Percentiles rank a stretch among this genome's conserved stretches.
Evolutionary conservation across 2,888 invertebrate species (phyloP).

Genomic region (Liposcelis brunnea): DNA sequence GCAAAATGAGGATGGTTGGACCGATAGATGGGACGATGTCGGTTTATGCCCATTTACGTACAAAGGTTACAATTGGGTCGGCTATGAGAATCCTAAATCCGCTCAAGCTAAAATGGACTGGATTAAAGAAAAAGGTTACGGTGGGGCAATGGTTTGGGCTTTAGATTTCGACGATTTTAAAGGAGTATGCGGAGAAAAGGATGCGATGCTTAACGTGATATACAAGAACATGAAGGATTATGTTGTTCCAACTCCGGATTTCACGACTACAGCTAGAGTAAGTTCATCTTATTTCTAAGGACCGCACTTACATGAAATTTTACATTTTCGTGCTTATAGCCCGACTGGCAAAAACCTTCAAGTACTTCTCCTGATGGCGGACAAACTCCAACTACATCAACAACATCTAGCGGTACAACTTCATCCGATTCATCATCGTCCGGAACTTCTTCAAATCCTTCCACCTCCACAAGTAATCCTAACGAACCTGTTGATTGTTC

Average conservation of each 20-base stretch:
- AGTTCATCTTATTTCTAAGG: background rate
- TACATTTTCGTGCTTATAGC: conserved; percentile 13
- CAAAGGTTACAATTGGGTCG: conserved; percentile 65
- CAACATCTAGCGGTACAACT: no score
- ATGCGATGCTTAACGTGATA: conserved; percentile 55
- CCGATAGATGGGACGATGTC: conserved; percentile 62
- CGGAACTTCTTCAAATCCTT: no score
- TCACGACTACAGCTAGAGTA: conserved; percentile 21
- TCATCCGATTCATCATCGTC: no score
- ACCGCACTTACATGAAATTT: no score
- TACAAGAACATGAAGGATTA: conserved; percentile 49
- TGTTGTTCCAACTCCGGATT: conserved; percentile 23
- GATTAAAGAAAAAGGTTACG: conserved; percentile 64
- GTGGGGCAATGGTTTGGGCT: conserved; percentile 86
- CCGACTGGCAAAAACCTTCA: conserved; percentile 19
- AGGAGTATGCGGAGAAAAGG: conserved; percentile 61
- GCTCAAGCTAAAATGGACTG: conserved; percentile 80
- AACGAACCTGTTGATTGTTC: background rate
- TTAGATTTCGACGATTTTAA: conserved; percentile 83
- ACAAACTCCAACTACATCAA: no score
- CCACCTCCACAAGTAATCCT: background rate
- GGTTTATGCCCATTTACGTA: conserved; percentile 75
- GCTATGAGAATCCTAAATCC: conserved; percentile 67
- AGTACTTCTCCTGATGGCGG: conserved; percentile 15
- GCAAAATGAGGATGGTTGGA: conserved; percentile 58